Percentiles rank a stretch among this genome's conserved stretches.
Conservation (phyloP, 2,113 vertebrate genomes). For the Aramus guarauna region DNA sequence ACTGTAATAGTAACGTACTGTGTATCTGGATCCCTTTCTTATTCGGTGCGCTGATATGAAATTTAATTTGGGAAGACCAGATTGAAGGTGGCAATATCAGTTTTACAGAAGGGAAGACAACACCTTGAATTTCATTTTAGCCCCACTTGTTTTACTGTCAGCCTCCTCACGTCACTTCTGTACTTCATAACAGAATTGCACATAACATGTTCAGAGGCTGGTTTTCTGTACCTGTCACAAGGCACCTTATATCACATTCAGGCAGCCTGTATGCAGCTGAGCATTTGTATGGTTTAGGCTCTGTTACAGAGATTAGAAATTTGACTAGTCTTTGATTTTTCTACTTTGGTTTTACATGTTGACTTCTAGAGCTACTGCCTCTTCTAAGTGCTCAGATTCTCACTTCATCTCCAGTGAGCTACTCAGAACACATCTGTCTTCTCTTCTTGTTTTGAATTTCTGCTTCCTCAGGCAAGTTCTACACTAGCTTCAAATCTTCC, state of each 20-base stretch:
- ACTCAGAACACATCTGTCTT: neutral
- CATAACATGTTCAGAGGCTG: neutral
- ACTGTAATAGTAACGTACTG: neutral
- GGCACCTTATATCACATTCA: neutral
- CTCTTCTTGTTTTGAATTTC: neutral
- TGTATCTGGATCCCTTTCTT: neutral
- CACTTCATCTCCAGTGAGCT: neutral
- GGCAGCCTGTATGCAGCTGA: neutral
- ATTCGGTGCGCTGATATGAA: neutral
- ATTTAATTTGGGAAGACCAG: neutral
- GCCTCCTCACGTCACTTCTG: neutral
- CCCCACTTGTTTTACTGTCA: neutral
- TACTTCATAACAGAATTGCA: neutral
- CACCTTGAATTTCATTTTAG: neutral
- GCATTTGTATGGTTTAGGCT: accelerated
- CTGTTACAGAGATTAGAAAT: neutral
- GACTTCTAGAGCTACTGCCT: neutral
- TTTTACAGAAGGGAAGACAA: neutral
- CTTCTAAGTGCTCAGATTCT: neutral
- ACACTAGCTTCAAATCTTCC: neutral
- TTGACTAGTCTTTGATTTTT: neutral
- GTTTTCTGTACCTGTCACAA: neutral
- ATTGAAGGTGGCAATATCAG: neutral
- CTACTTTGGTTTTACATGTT: neutral
- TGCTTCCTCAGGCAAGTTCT: neutral